Conservation (phyloP, 2,113 vertebrate species). For the Polypterus bichir region DNA sequence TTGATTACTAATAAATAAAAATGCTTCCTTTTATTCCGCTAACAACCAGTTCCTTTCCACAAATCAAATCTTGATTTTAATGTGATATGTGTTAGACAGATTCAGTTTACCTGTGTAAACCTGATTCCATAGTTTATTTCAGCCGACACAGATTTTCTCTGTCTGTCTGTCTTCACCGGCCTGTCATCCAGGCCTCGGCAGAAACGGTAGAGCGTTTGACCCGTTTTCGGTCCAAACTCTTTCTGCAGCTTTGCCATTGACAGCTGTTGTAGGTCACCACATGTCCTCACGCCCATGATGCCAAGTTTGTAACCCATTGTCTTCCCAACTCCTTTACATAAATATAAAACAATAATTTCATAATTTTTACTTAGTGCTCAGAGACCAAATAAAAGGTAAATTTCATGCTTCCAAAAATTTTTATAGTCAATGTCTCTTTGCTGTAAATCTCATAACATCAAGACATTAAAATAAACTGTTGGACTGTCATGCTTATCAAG, state of each 20-base stretch:
- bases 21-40: no score
- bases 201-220: conserved; percentile 87
- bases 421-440: no score
- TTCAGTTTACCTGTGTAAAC: conserved; percentile 67
- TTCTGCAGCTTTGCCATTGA: conserved; percentile 80
- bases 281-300: conserved; percentile 73
- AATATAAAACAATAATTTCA: conserved; percentile 5
- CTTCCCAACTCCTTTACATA: conserved; percentile 72
- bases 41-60: no score
- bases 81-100: not conserved
- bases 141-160: conserved; percentile 90
- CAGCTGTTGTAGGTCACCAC: conserved; percentile 83
- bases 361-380: not conserved
- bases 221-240: conserved; percentile 88
- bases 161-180: conserved; percentile 81
- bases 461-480: no score
- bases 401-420: no score
- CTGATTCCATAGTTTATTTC: conserved; percentile 98
- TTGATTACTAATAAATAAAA: no score
- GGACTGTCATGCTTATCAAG: no score
- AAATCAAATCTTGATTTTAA: not conserved
- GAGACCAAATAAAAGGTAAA: no score
- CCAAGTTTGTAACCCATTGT: conserved; percentile 78
- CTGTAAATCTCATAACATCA: no score
- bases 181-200: conserved; percentile 88